Evolutionary conservation across 2,797 vertebrate genomes (phyloP).

Genomic region (Petrocephalus schoutedeni): DNA sequence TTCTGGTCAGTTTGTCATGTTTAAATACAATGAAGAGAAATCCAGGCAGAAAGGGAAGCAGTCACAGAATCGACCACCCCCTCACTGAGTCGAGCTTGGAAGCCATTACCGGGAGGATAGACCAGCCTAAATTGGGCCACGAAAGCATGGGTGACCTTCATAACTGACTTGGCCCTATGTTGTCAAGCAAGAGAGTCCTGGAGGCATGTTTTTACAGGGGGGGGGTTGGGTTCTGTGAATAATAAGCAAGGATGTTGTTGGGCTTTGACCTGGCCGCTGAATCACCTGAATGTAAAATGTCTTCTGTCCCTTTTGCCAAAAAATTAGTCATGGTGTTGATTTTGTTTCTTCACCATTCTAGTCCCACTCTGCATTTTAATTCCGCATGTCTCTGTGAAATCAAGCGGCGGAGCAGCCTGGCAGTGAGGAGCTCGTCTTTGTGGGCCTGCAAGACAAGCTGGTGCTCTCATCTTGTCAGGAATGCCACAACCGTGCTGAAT

Average conservation of each 20-base stretch:
- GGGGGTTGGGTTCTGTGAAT: not conserved
- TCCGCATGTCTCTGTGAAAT: not conserved
- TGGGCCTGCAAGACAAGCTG: not conserved
- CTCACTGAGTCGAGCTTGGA: not conserved
- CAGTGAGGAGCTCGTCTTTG: not conserved
- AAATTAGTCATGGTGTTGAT: not conserved
- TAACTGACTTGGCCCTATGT: not conserved
- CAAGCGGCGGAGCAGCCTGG: not conserved
- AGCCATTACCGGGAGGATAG: not conserved
- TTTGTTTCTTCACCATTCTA: not conserved
- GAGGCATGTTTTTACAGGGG: not conserved
- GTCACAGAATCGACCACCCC: not conserved
- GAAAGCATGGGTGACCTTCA: not conserved
- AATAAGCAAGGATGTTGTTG: not conserved
- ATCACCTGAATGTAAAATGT: not conserved
- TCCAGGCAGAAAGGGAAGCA: not conserved
- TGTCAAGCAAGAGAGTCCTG: not conserved
- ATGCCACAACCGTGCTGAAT: not conserved
- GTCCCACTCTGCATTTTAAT: not conserved
- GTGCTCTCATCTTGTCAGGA: constrained; percentile 9
- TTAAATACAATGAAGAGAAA: not conserved
- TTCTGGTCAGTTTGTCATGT: not conserved
- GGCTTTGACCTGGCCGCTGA: not conserved
- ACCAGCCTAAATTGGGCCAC: not conserved
- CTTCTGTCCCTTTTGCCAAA: not conserved